Evolutionary conservation across 2,113 vertebrate species (phyloP).

Genomic region (Halichoerus grypus): DNA sequence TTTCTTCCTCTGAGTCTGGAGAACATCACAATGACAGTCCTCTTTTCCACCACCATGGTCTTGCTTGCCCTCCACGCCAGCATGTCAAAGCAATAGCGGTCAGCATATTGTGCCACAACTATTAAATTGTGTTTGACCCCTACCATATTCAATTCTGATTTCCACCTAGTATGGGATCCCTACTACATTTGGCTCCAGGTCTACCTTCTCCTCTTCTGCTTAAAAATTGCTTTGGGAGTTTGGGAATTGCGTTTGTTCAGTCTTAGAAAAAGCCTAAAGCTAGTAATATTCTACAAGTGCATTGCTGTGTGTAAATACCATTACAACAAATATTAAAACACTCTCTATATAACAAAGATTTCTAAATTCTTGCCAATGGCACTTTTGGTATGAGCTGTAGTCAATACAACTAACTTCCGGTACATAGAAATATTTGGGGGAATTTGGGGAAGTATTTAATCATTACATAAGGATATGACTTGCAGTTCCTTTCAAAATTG

Average conservation of each 20-base stretch:
- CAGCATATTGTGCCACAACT: neutral
- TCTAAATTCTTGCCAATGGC: conserved; percentile 36
- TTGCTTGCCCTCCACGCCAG: neutral
- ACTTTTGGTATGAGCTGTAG: neutral
- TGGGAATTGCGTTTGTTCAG: conserved; percentile 65
- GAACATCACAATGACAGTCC: rapidly evolving
- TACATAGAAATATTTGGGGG: neutral
- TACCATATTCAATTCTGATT: conserved; percentile 7
- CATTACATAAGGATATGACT: neutral
- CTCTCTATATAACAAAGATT: conserved; percentile 22
- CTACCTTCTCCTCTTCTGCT: conserved; percentile 23
- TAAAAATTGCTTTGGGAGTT: conserved; percentile 78
- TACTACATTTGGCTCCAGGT: neutral
- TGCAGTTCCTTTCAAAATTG: neutral
- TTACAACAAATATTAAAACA: conserved; percentile 66
- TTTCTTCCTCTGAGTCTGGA: neutral
- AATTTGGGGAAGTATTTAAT: neutral
- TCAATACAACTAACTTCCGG: neutral
- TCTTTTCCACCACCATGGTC: rapidly evolving
- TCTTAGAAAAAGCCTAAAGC: conserved; percentile 67
- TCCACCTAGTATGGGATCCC: neutral
- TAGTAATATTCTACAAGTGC: conserved; percentile 72
- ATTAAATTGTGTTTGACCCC: neutral
- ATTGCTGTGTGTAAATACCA: conserved; percentile 46
- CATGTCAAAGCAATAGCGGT: neutral